Base-by-base conservation (phyloP, 2,888 invertebrate genomes). In the Melinopterus prodromus region DNA sequence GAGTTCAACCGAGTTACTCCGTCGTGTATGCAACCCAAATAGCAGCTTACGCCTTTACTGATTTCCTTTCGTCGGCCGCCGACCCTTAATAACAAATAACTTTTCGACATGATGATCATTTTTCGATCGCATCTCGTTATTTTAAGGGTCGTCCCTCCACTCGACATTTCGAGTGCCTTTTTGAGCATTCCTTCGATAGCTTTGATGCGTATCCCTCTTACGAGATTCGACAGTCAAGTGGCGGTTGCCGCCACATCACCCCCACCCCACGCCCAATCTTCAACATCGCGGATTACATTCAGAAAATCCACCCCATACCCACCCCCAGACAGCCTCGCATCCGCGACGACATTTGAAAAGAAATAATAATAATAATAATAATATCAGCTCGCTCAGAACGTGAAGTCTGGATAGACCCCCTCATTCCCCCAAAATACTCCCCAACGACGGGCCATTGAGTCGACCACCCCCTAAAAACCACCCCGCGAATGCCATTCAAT, bases 401-500 rank as follows among this genome's bases (percentile, higher is more conserved):
- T 9, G 53, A 12, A 53, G 9, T 53, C 53, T 53, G 5, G 12
- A 53, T 53, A 53, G 7, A 9, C 53, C 53, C 53, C 12, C 12
- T 53, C 12, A 53, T 26, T 2, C 26, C 26, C 53, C 53, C 2
- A 12, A 53, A 7, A 12, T 7, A 6, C 53, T 53, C 53, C 9
- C 53, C 53, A 53, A 26, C 26, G 26, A 26, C 26, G 26, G 26
- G 2, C 26, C 26, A 26, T 26, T 26, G 26, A 26, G 3, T 26
- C 26, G 3, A 26, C 26, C 26, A 1, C 26, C 26, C 53, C 53
- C 53, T 53, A 12, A 53, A 53, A 53, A 53, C 53, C 53, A 53
- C 53, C 53, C 53, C 53, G 53, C 53, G 53, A 53, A 53, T 53
- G 53, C 53, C 53, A 53, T 53, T 53, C 53, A 53, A 53, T 53